Percentiles rank a stretch among this genome's conserved stretches.
phyloP scores from a whole-genome alignment of 2,113 vertebrate genomes.

The Petrocephalus zakoni region DNA sequence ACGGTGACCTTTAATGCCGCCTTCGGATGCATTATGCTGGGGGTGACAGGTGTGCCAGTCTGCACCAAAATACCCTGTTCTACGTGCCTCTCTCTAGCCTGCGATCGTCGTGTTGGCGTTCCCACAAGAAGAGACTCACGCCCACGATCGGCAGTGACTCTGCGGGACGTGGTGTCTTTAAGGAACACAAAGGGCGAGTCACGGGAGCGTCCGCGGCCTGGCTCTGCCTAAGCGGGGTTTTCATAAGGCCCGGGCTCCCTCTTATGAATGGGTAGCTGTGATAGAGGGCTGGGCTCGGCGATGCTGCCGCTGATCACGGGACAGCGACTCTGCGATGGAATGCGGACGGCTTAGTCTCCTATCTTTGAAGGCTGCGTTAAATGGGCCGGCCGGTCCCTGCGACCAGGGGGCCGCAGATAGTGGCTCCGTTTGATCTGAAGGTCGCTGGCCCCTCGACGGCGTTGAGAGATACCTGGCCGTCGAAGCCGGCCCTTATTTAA shows the following conservation, averaged over 20 bases:
- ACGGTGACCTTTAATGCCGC: background rate
- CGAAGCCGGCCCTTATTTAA: constrained; percentile 97
- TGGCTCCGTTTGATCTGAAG: constrained; percentile 97
- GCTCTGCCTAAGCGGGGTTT: constrained; percentile 43
- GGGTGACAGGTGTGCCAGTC: background rate
- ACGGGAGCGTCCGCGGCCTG: background rate
- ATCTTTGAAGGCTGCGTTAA: constrained; percentile 85
- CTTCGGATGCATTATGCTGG: background rate
- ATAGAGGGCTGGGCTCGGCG: constrained; percentile 45
- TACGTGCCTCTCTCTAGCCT: background rate
- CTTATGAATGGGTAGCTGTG: constrained; percentile 66
- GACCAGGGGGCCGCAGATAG: constrained; percentile 75
- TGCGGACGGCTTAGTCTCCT: constrained; percentile 64
- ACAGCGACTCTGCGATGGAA: constrained; percentile 63
- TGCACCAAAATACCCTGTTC: background rate
- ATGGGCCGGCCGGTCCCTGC: constrained; percentile 63
- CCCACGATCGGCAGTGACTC: background rate
- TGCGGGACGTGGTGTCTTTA: background rate
- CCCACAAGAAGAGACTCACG: background rate
- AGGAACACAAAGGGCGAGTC: background rate
- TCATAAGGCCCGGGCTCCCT: constrained; percentile 46
- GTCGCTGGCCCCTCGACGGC: constrained; percentile 76
- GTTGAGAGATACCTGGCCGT: constrained; percentile 93
- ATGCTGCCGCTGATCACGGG: constrained; percentile 51
- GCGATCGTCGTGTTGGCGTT: background rate